A percentile compares a stretch with the other conserved stretches of the same genome.
phyloP scores from a whole-genome alignment of 1,140 invertebrate genomes.

The Drosophila parabipectinata region DNA sequence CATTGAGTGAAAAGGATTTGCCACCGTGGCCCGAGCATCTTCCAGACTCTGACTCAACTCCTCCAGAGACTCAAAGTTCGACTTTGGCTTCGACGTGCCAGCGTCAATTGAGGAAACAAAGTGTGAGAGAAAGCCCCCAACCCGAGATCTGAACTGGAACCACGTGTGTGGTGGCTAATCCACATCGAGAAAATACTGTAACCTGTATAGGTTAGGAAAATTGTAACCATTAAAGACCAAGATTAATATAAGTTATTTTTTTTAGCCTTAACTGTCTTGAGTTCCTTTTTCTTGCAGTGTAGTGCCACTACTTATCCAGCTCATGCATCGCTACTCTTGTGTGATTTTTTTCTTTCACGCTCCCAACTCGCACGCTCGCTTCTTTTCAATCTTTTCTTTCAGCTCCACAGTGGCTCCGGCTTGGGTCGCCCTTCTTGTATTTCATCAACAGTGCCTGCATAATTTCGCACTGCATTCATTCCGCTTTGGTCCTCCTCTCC shows the following conservation, averaged over 20 bases:
- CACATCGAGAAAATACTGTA: constrained; percentile 1
- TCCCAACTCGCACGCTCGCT: constrained; percentile 10
- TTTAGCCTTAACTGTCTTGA: too few species aligned
- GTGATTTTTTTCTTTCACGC: not conserved
- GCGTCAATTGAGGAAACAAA: constrained; percentile 53
- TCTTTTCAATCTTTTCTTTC: constrained; percentile 52
- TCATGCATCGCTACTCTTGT: constrained; percentile 37
- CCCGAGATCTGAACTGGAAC: not conserved
- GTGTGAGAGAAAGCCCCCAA: constrained; percentile 13
- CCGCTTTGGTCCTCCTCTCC: not conserved
- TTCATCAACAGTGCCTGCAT: constrained; percentile 76
- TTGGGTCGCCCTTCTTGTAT: constrained; percentile 48
- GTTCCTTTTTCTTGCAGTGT: not conserved
- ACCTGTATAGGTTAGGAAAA: not conserved
- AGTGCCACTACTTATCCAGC: constrained; percentile 28
- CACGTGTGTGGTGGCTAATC: constrained; percentile 22
- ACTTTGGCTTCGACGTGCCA: constrained; percentile 41
- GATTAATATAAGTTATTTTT: too few species aligned
- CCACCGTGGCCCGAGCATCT: constrained; percentile 13
- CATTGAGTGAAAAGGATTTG: constrained; percentile 73
- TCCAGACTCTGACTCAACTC: not conserved
- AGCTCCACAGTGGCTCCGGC: constrained; percentile 2
- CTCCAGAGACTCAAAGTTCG: not conserved
- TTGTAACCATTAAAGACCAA: too few species aligned
- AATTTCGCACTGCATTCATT: constrained; percentile 66